Conservation (phyloP, 2,797 vertebrate genomes). For the Eulemur albifrons region DNA sequence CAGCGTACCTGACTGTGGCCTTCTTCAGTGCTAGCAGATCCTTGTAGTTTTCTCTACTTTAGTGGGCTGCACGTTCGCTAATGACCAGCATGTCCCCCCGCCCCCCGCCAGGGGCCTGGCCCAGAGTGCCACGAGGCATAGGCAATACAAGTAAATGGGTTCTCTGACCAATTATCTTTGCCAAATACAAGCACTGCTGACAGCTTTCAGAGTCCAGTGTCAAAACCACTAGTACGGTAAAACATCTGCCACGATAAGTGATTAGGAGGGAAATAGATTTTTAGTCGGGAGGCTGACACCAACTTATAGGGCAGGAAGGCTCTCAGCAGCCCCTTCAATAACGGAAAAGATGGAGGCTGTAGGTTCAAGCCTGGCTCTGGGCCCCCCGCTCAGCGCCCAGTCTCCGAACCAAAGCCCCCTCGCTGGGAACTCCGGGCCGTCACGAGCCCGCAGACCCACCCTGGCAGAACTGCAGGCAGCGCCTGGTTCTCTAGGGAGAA, state of each 20-base stretch:
- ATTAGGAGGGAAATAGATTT: neutral
- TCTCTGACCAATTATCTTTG: neutral
- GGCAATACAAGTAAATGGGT: neutral
- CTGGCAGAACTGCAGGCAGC: accelerated
- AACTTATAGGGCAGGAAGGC: neutral
- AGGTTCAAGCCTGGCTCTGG: neutral
- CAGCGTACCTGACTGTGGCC: too few species aligned
- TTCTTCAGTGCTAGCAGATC: neutral
- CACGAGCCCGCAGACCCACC: neutral
- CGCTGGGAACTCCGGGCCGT: neutral
- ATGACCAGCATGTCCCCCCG: accelerated
- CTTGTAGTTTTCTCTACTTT: neutral
- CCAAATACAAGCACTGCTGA: accelerated
- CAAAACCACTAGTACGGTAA: accelerated
- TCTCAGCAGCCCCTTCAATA: neutral
- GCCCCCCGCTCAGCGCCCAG: too few species aligned
- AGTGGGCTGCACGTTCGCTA: neutral
- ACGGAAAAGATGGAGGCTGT: accelerated
- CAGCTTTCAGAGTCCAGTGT: neutral
- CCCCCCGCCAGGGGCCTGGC: neutral
- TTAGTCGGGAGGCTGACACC: neutral
- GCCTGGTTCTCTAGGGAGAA: neutral
- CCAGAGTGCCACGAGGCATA: neutral
- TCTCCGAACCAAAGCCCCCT: neutral
- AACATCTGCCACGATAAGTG: accelerated